Conservation (phyloP, 2,113 vertebrate species). For the Zeus faber region DNA sequence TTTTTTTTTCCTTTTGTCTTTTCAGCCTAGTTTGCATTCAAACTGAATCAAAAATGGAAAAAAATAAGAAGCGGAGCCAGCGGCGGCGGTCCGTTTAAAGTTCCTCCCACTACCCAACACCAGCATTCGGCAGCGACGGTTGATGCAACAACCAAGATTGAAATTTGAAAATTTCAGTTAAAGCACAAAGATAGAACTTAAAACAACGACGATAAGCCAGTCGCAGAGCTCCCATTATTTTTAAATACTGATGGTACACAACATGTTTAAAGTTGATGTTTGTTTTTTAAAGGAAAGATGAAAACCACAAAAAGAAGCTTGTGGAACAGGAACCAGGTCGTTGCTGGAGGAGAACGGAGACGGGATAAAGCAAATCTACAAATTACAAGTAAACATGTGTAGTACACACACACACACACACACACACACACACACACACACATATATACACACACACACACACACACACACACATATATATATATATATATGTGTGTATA, state of each 20-base stretch:
- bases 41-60: constrained; percentile 35
- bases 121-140: constrained; percentile 65
- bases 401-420: too few relatives aligned
- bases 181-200: constrained; percentile 55
- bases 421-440: too few relatives aligned
- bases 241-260: constrained; percentile 79
- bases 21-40: constrained; percentile 49
- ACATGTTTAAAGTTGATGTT: constrained; percentile 49
- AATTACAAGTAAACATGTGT: constrained; percentile 9
- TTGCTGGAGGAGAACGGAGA: constrained; percentile 34
- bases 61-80: constrained; percentile 43
- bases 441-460: too few relatives aligned
- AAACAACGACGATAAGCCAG: constrained; percentile 41
- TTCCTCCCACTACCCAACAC: constrained; percentile 59
- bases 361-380: constrained; percentile 3
- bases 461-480: too few relatives aligned
- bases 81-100: constrained; percentile 58
- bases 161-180: constrained; percentile 28
- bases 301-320: constrained; percentile 55
- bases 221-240: constrained; percentile 53
- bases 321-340: constrained; percentile 31
- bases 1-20: constrained; percentile 41
- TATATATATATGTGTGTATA: too few relatives aligned
- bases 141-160: constrained; percentile 26
- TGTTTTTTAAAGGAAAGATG: constrained; percentile 44